Evolutionary conservation across 2,113 vertebrate species (phyloP).

Genomic region (Apaloderma vittatum): DNA sequence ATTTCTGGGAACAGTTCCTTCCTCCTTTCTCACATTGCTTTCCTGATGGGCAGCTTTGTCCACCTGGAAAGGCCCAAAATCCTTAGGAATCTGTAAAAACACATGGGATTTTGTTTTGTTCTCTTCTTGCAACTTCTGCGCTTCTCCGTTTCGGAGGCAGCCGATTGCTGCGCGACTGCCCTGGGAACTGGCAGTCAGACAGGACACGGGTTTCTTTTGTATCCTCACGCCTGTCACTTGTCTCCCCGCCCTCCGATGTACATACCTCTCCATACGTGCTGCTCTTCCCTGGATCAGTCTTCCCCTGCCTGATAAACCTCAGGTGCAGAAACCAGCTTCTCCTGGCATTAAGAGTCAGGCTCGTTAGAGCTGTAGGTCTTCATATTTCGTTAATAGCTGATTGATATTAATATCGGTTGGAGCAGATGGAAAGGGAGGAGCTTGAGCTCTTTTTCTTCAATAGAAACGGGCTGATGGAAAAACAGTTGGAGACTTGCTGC

Average conservation of each 20-base stretch:
- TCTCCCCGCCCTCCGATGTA: neutral
- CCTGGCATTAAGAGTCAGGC: neutral
- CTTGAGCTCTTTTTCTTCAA: constrained; percentile 11
- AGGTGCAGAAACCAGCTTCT: neutral
- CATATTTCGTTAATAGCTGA: constrained; percentile 38
- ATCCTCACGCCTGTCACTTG: neutral
- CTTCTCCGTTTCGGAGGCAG: neutral
- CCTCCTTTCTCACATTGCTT: neutral
- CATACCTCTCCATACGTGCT: neutral
- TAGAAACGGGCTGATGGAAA: constrained; percentile 55
- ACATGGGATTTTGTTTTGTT: neutral
- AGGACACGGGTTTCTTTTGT: neutral
- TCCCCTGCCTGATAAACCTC: neutral
- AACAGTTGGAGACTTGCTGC: constrained; percentile 19
- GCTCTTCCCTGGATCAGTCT: neutral
- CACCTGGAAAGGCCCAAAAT: neutral
- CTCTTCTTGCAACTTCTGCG: neutral
- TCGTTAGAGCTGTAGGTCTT: neutral
- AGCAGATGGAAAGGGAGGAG: constrained; percentile 49
- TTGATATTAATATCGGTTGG: neutral
- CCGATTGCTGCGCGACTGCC: neutral
- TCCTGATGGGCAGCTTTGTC: neutral
- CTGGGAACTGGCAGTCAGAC: neutral
- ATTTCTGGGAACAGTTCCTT: constrained; percentile 20
- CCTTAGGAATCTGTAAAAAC: constrained; percentile 1